Conservation (phyloP, 2,888 invertebrate species). For the Agonopterix heracliana region DNA sequence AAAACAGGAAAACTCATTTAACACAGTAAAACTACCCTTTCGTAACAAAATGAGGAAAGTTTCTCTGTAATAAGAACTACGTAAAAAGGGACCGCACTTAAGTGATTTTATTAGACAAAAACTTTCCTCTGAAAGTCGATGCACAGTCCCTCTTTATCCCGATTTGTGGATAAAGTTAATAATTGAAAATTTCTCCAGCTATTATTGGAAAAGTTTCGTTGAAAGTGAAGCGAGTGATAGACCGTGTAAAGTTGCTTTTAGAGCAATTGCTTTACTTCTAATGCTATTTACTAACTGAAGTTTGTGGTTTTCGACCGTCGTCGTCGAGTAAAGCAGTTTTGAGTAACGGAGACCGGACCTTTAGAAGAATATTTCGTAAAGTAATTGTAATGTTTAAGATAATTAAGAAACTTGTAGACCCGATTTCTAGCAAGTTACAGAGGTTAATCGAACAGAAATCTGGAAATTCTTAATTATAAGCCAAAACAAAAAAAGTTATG, state of each 20-base stretch:
- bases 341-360: too few relatives aligned
- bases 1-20: too few relatives aligned
- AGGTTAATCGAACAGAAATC: too few relatives aligned
- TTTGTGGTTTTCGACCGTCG: too few relatives aligned
- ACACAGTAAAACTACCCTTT: too few relatives aligned
- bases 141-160: conserved; percentile 18
- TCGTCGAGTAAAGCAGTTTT: too few relatives aligned
- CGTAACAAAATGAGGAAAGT: neutral
- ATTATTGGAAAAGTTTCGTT: conserved; percentile 50
- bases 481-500: too few relatives aligned
- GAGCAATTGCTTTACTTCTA: neutral
- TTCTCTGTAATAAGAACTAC: neutral
- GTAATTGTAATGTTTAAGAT: too few relatives aligned
- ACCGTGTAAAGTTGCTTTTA: neutral
- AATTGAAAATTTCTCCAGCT: conserved; percentile 50
- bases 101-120: conserved; percentile 23
- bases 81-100: conserved; percentile 5
- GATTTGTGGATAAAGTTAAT: conserved; percentile 45
- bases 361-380: too few relatives aligned
- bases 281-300: neutral
- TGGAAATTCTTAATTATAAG: too few relatives aligned
- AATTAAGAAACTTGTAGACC: too few relatives aligned
- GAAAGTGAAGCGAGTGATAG: neutral
- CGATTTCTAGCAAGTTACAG: too few relatives aligned
- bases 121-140: conserved; percentile 23